These are phyloP conservation scores for Caenorhabditis brenneri DNA, from an alignment of 1,140 invertebrate species.

Conservation along the genomic window DNA sequence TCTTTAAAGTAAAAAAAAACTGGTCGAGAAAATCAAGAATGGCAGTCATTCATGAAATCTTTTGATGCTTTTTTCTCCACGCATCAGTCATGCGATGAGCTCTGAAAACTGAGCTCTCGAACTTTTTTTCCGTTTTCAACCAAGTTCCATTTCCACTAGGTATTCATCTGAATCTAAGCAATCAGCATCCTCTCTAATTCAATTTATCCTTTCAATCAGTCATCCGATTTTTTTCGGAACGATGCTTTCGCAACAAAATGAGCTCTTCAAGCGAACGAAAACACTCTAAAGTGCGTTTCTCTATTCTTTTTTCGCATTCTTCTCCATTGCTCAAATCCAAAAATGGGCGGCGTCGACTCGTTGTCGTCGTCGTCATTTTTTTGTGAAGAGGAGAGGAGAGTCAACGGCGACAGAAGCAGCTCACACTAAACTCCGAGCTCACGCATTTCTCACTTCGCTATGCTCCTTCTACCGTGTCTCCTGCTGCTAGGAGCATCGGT, in stretches of 20 bases:
- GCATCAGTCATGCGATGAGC: no score
- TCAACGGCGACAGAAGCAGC: background rate
- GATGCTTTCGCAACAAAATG: background rate
- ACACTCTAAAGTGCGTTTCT: background rate
- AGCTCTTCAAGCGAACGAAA: background rate
- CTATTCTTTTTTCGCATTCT: background rate
- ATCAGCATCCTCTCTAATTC: background rate
- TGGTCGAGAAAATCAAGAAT: no score
- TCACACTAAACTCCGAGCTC: background rate
- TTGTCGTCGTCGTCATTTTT: background rate
- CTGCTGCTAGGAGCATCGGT: background rate
- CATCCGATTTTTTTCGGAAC: background rate
- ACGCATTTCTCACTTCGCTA: background rate
- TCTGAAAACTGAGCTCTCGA: no score
- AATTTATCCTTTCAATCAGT: background rate
- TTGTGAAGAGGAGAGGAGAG: background rate
- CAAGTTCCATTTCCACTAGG: no score
- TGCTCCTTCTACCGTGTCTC: background rate
- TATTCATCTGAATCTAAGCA: background rate
- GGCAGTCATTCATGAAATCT: no score
- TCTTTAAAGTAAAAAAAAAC: no score
- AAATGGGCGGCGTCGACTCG: conserved; percentile 20
- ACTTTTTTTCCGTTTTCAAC: no score
- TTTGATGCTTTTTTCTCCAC: no score
- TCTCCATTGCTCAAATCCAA: conserved; percentile 1